Percentiles rank a stretch among this genome's conserved stretches.
These are phyloP conservation scores for Eucera pruinosa DNA, from an alignment of 2,888 invertebrate species.

Conservation along the genomic window DNA sequence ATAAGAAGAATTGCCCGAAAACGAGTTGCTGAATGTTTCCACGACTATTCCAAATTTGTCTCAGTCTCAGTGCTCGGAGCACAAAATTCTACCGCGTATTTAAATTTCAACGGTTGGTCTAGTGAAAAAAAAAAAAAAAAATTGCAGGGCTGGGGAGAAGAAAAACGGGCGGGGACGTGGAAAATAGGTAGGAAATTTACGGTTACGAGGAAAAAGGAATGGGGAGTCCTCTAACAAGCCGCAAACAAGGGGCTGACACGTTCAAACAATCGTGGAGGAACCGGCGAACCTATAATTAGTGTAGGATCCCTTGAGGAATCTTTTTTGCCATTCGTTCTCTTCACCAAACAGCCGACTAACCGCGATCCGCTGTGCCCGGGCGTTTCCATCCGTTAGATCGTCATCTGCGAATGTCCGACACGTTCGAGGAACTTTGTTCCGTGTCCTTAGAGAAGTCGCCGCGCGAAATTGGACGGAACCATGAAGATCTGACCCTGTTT, in stretches of 20 bases:
- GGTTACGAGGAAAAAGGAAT: slow-evolving; percentile 42
- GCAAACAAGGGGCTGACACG: slow-evolving; percentile 81
- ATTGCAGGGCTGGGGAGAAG: no score
- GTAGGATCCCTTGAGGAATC: slow-evolving; percentile 72
- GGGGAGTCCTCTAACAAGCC: slow-evolving; percentile 76
- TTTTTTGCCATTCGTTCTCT: slow-evolving; percentile 71
- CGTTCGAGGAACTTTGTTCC: slow-evolving; percentile 44
- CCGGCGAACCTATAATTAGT: slow-evolving; percentile 80
- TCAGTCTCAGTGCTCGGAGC: no score
- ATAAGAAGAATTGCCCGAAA: no score
- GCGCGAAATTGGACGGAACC: slow-evolving; percentile 68
- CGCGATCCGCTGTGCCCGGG: slow-evolving; percentile 49
- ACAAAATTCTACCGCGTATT: no score
- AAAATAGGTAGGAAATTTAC: slow-evolving; percentile 45
- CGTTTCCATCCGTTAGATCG: slow-evolving; percentile 62
- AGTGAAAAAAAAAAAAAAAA: no score
- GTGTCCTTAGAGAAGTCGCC: slow-evolving; percentile 74
- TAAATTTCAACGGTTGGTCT: no score
- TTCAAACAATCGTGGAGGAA: slow-evolving; percentile 76
- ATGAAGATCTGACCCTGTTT: slow-evolving; percentile 30
- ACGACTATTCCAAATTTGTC: no score
- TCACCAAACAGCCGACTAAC: slow-evolving; percentile 49
- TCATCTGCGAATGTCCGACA: slow-evolving; percentile 69
- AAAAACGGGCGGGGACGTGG: background rate
- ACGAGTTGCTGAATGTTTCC: no score